Conservation (phyloP, 2,888 invertebrate species). For the Dynastes hyllus region DNA sequence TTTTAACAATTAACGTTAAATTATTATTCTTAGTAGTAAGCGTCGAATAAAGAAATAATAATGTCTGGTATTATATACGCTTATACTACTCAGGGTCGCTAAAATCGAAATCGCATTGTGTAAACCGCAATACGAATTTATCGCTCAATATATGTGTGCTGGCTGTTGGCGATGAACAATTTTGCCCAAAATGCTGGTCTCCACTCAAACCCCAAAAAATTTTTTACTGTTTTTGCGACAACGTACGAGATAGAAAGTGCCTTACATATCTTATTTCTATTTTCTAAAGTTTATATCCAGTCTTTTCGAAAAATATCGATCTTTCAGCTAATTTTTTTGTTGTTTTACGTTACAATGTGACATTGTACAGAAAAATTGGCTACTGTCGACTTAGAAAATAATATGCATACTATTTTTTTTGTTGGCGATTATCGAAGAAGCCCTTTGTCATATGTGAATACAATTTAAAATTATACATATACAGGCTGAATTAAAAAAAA, state of each 20-base stretch:
- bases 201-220: conserved; percentile 38
- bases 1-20: neutral
- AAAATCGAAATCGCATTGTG: conserved; percentile 18
- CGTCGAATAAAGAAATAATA: conserved; percentile 1
- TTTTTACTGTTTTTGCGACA: conserved; percentile 25
- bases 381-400: too few species aligned
- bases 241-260: conserved; percentile 40
- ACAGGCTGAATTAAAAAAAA: too few species aligned
- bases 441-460: too few species aligned
- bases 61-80: neutral
- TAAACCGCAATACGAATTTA: conserved; percentile 2
- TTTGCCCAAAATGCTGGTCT: conserved; percentile 39
- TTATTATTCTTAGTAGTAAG: neutral
- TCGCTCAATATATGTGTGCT: neutral
- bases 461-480: too few species aligned
- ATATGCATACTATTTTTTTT: too few species aligned
- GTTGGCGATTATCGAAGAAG: too few species aligned
- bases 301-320: too few species aligned
- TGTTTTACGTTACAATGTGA: too few species aligned
- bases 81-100: neutral
- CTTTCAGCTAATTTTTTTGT: too few species aligned
- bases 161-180: conserved; percentile 7
- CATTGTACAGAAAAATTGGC: too few species aligned
- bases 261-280: conserved; percentile 9
- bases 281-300: neutral